Evolutionary conservation across 2,797 vertebrate species (phyloP).

Genomic region (Poecile montanus): DNA sequence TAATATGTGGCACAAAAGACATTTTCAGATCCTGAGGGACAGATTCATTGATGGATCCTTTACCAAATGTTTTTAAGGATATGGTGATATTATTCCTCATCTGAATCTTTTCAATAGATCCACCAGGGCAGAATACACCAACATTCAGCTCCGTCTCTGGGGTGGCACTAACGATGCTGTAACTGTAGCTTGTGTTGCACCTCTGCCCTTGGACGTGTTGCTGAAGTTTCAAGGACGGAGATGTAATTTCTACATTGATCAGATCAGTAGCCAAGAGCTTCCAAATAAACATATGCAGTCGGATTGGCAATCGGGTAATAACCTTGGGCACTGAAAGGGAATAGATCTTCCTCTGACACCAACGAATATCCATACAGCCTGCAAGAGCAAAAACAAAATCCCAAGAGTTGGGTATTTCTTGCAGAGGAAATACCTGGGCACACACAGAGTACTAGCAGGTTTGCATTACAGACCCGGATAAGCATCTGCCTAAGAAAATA

Average conservation of each 20-base stretch:
- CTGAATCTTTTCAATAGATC: constrained; percentile 85
- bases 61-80: constrained; percentile 63
- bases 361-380: constrained; percentile 68
- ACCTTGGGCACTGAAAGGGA: constrained; percentile 77
- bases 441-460: background rate
- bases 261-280: constrained; percentile 75
- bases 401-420: background rate
- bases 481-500: background rate
- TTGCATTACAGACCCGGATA: background rate
- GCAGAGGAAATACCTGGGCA: background rate
- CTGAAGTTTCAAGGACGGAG: constrained; percentile 76
- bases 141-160: constrained; percentile 65
- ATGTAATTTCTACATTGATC: constrained; percentile 76
- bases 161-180: constrained; percentile 71
- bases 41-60: constrained; percentile 60
- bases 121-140: constrained; percentile 85
- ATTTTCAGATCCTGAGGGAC: constrained; percentile 76
- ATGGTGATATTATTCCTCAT: constrained; percentile 83
- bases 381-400: background rate
- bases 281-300: constrained; percentile 85
- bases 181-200: constrained; percentile 76
- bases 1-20: constrained; percentile 80
- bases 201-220: constrained; percentile 79
- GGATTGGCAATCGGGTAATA: constrained; percentile 78
- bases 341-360: constrained; percentile 69